Conservation (phyloP, 2,888 invertebrate genomes). For the Apodemia duryi region DNA sequence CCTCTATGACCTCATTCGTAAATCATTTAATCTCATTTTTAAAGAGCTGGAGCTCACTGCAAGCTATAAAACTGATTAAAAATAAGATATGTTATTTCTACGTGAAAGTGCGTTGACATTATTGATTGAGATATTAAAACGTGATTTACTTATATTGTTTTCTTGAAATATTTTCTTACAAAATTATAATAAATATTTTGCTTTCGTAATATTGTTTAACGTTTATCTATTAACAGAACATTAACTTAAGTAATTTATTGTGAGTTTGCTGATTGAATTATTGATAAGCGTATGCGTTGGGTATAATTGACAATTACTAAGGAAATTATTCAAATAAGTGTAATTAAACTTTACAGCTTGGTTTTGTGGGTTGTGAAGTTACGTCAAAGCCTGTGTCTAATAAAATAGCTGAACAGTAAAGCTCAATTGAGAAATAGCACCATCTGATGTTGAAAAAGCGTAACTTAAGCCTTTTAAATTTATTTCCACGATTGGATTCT, state of each 20-base stretch:
- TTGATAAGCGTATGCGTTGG: neutral
- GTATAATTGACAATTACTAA: neutral
- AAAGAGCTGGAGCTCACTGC: slow-evolving; percentile 55
- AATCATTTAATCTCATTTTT: slow-evolving; percentile 68
- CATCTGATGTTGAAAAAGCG: neutral
- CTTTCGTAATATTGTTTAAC: slow-evolving; percentile 18
- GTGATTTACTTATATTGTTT: slow-evolving; percentile 32
- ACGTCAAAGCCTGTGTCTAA: neutral
- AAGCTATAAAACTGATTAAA: slow-evolving; percentile 46
- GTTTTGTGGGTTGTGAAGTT: neutral
- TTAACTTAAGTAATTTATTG: slow-evolving; percentile 5
- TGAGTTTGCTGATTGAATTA: slow-evolving; percentile 1
- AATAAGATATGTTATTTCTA: slow-evolving; percentile 30
- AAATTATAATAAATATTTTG: slow-evolving; percentile 22
- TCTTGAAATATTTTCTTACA: slow-evolving; percentile 25
- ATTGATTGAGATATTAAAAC: slow-evolving; percentile 31
- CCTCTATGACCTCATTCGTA: slow-evolving; percentile 73
- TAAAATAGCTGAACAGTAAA: neutral
- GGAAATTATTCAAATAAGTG: slow-evolving; percentile 2
- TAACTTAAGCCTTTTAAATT: too few relatives aligned
- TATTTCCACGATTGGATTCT: too few relatives aligned
- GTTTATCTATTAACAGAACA: slow-evolving; percentile 4
- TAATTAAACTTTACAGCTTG: slow-evolving; percentile 5
- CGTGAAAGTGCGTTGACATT: slow-evolving; percentile 10
- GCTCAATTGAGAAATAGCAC: neutral